Evolutionary conservation across 1,140 invertebrate species (phyloP).

Genomic region (Agraylea sexmaculata): DNA sequence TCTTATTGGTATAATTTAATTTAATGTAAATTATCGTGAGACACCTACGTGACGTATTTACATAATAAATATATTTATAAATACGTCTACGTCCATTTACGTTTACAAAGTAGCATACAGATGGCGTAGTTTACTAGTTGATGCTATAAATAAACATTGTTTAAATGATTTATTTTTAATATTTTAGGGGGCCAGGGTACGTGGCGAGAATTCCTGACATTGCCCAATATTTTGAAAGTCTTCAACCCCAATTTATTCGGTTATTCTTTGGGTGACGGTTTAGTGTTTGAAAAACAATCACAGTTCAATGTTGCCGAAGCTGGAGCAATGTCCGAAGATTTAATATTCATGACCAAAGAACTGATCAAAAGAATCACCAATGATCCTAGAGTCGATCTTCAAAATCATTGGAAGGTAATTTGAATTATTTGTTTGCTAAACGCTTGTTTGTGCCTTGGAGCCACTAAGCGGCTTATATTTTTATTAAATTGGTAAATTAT

Average conservation of each 20-base stretch:
- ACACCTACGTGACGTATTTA: too few species aligned
- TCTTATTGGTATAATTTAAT: too few species aligned
- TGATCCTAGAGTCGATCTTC: slow-evolving; percentile 45
- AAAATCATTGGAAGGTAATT: slow-evolving; percentile 56
- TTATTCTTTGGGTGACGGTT: slow-evolving; percentile 40
- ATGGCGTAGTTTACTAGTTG: too few species aligned
- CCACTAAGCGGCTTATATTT: too few species aligned
- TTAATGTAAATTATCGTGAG: too few species aligned
- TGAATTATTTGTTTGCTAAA: too few species aligned
- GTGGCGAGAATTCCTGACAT: slow-evolving; percentile 45
- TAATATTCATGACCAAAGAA: slow-evolving; percentile 48
- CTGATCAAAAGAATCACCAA: slow-evolving; percentile 47
- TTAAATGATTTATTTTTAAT: slow-evolving; percentile 1
- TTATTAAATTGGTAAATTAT: too few species aligned
- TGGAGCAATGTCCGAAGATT: slow-evolving; percentile 46
- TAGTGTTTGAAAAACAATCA: slow-evolving; percentile 31
- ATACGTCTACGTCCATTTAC: too few species aligned
- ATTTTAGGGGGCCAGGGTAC: slow-evolving; percentile 44
- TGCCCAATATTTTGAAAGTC: slow-evolving; percentile 49
- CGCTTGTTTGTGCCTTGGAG: too few species aligned
- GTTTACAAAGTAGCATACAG: too few species aligned
- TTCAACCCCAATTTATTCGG: slow-evolving; percentile 53
- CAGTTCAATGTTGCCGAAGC: slow-evolving; percentile 52
- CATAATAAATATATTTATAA: too few species aligned
- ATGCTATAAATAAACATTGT: too few species aligned